Evolutionary conservation across 2,888 invertebrate species (phyloP).

Genomic region (Tigriopus californicus): DNA sequence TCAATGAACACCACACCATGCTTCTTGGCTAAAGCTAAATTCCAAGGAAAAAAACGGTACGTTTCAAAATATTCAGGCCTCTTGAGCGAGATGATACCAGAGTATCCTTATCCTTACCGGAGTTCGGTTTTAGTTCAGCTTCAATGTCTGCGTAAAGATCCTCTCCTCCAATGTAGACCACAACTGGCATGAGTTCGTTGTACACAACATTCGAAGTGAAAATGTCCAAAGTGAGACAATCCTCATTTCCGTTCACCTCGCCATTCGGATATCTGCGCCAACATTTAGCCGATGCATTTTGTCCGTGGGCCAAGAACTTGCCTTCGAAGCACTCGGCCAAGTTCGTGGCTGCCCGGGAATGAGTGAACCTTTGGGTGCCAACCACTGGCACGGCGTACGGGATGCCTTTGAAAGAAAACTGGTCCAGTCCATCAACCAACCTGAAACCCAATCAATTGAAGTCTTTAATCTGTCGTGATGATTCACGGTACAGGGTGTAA

Average conservation of each 20-base stretch:
- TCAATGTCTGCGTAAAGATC: slow-evolving; percentile 26
- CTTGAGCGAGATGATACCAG: not conserved
- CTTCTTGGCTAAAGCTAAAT: slow-evolving; percentile 43
- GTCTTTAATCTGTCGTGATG: too few relatives aligned
- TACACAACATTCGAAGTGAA: slow-evolving; percentile 60
- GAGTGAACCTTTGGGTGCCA: not conserved
- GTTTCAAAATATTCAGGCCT: not conserved
- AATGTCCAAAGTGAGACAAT: slow-evolving; percentile 63
- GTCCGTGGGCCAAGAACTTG: not conserved
- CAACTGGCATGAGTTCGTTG: slow-evolving; percentile 55
- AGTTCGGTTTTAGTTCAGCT: not conserved
- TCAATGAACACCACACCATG: slow-evolving; percentile 66
- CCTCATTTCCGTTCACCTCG: slow-evolving; percentile 38
- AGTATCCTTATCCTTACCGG: not conserved
- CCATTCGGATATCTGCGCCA: slow-evolving; percentile 16
- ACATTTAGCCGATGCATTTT: slow-evolving; percentile 18
- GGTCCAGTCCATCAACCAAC: slow-evolving; percentile 17
- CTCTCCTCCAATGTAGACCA: slow-evolving; percentile 61
- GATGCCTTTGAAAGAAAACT: slow-evolving; percentile 48
- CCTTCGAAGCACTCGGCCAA: not conserved
- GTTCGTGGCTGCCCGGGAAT: slow-evolving; percentile 26
- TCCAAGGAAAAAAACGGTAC: not conserved
- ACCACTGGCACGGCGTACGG: slow-evolving; percentile 56
- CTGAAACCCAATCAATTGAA: not conserved
- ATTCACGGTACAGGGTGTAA: not conserved